phyloP scores from a whole-genome alignment of 2,888 invertebrate species.

The Hecatera dysodea region DNA sequence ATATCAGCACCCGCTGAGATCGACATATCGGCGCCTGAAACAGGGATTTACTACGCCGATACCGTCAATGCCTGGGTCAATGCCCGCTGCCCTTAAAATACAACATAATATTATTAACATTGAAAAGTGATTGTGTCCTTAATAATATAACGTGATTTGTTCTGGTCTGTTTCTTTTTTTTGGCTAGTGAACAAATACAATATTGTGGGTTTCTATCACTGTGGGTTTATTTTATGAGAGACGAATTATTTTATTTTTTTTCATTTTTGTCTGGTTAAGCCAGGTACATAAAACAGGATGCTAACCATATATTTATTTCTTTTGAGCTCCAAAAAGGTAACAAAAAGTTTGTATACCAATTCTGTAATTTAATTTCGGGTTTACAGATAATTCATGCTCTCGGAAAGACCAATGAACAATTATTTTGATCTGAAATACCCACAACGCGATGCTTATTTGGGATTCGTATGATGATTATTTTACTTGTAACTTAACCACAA shows the following conservation, averaged over 20 bases:
- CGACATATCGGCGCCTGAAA: slow-evolving; percentile 67
- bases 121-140: slow-evolving; percentile 37
- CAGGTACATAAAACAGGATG: neutral
- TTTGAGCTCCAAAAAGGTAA: too few relatives aligned
- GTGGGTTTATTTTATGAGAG: neutral
- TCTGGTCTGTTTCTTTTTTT: slow-evolving; percentile 21
- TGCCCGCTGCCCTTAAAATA: slow-evolving; percentile 33
- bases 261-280: neutral
- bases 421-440: neutral
- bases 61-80: slow-evolving; percentile 46
- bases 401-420: neutral
- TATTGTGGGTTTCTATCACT: slow-evolving; percentile 21
- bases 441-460: neutral
- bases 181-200: slow-evolving; percentile 15
- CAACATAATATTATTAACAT: slow-evolving; percentile 38
- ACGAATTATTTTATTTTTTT: neutral
- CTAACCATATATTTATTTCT: neutral
- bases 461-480: neutral
- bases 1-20: slow-evolving; percentile 66
- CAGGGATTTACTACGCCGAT: slow-evolving; percentile 60
- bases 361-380: neutral
- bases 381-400: neutral
- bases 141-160: slow-evolving; percentile 38
- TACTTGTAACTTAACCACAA: too few relatives aligned
- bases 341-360: neutral